Percentiles rank a stretch among this genome's conserved stretches.
phyloP scores from a whole-genome alignment of 2,888 invertebrate species.

The Liposcelis brunnea region DNA sequence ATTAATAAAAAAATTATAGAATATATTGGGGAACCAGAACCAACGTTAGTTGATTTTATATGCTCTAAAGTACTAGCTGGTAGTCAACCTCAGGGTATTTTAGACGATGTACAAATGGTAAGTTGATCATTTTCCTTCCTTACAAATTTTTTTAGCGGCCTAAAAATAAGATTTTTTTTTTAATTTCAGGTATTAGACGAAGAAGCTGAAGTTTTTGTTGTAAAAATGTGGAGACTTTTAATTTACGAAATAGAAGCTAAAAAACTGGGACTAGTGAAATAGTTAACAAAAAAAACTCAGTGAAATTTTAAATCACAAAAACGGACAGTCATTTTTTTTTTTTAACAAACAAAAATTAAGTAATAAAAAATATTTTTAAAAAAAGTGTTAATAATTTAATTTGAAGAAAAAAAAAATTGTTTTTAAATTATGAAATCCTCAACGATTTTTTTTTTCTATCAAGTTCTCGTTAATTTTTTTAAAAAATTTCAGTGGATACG shows the following conservation, averaged over 20 bases:
- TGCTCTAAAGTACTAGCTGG: slow-evolving; percentile 94
- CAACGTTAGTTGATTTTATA: slow-evolving; percentile 96
- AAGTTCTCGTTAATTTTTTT: too few relatives aligned
- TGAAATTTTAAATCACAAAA: too few relatives aligned
- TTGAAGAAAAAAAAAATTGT: too few relatives aligned
- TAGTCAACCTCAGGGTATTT: slow-evolving; percentile 81
- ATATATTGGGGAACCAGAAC: slow-evolving; percentile 98
- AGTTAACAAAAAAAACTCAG: slow-evolving; percentile 22
- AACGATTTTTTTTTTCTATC: too few relatives aligned
- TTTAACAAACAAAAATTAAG: too few relatives aligned
- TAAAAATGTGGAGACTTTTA: slow-evolving; percentile 98
- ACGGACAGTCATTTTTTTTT: too few relatives aligned
- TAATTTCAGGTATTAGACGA: slow-evolving; percentile 83
- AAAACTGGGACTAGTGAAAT: slow-evolving; percentile 76
- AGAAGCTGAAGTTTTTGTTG: slow-evolving; percentile 98
- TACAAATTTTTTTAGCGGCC: not conserved
- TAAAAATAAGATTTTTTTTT: slow-evolving; percentile 13
- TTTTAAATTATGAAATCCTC: too few relatives aligned
- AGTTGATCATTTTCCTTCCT: slow-evolving; percentile 18
- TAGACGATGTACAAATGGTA: slow-evolving; percentile 98
- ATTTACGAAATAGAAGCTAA: slow-evolving; percentile 99
- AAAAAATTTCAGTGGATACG: too few relatives aligned
- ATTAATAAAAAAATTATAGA: slow-evolving; percentile 99
- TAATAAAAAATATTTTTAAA: too few relatives aligned
- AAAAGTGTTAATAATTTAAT: too few relatives aligned